Percentiles rank a stretch among this genome's conserved stretches.
These are phyloP conservation scores for Potamilus streckersoni DNA, from an alignment of 1,140 invertebrate genomes.

Conservation along the genomic window DNA sequence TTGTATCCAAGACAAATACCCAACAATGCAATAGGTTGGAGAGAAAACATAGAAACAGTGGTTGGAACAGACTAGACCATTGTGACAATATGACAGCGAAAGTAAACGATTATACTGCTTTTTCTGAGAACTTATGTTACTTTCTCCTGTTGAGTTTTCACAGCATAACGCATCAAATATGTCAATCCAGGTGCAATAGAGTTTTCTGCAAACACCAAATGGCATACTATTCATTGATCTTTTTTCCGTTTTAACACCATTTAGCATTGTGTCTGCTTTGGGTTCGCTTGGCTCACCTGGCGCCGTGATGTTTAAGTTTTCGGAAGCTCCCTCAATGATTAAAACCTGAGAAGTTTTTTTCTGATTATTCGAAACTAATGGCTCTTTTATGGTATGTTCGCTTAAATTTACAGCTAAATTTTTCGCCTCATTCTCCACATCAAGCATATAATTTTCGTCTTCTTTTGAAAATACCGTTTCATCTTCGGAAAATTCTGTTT, in stretches of 20 bases:
- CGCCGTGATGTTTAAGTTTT: background rate
- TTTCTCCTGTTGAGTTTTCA: background rate
- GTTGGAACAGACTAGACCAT: background rate
- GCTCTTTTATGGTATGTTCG: background rate
- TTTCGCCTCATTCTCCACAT: constrained; percentile 80
- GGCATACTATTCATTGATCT: background rate
- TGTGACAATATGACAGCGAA: background rate
- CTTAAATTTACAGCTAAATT: background rate
- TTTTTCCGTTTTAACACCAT: background rate
- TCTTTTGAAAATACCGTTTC: constrained; percentile 4
- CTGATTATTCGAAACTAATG: background rate
- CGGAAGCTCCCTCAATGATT: background rate
- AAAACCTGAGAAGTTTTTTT: background rate
- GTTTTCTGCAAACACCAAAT: background rate
- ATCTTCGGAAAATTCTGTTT: constrained; percentile 15
- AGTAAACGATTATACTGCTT: background rate
- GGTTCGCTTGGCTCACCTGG: background rate
- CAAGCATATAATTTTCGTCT: constrained; percentile 68
- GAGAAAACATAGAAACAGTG: constrained; percentile 18
- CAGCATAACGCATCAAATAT: background rate
- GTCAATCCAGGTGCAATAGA: background rate
- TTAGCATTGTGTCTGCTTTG: too few species aligned
- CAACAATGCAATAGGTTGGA: constrained; percentile 5
- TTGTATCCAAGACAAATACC: background rate
- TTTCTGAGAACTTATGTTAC: background rate